Conservation (phyloP, 2,797 vertebrate species). For the Arrhamphus sclerolepis region DNA sequence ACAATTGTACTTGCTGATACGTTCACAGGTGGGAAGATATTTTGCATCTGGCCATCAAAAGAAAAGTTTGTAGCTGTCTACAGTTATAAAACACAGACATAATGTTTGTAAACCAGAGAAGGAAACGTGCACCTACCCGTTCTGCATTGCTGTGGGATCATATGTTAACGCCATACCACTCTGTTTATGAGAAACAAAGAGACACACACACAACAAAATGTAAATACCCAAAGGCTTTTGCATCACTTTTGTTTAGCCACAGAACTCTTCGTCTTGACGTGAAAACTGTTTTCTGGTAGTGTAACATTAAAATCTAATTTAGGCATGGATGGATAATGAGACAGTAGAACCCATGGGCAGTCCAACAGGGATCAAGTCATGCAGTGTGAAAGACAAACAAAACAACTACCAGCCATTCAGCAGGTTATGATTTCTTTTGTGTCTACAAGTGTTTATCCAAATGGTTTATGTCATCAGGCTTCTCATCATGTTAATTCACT, state of each 20-base stretch:
- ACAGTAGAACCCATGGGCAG: too few species aligned
- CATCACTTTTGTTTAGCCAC: background rate
- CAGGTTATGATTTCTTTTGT: too few species aligned
- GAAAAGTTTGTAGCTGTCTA: slow-evolving; percentile 3
- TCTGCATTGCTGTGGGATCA: slow-evolving; percentile 96
- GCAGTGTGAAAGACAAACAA: too few species aligned
- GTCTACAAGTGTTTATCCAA: too few species aligned
- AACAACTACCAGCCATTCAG: too few species aligned
- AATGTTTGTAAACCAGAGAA: slow-evolving; percentile 9
- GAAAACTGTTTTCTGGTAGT: background rate
- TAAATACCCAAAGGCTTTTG: slow-evolving; percentile 2
- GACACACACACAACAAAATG: slow-evolving; percentile 16
- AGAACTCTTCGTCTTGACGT: background rate
- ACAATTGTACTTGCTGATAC: background rate
- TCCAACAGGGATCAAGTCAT: too few species aligned
- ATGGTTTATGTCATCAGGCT: too few species aligned
- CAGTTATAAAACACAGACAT: background rate
- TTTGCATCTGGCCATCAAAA: slow-evolving; percentile 1
- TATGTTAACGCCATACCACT: slow-evolving; percentile 97
- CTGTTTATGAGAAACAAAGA: slow-evolving; percentile 71
- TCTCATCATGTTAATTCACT: too few species aligned
- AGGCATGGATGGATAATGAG: too few species aligned
- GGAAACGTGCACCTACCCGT: slow-evolving; percentile 86
- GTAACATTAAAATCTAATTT: too few species aligned
- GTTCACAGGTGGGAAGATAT: background rate